Evolutionary conservation across 2,797 vertebrate genomes (phyloP), one percentile per base, ranked within the genome.

Genomic region (Epinephelus malabaricus): DNA sequence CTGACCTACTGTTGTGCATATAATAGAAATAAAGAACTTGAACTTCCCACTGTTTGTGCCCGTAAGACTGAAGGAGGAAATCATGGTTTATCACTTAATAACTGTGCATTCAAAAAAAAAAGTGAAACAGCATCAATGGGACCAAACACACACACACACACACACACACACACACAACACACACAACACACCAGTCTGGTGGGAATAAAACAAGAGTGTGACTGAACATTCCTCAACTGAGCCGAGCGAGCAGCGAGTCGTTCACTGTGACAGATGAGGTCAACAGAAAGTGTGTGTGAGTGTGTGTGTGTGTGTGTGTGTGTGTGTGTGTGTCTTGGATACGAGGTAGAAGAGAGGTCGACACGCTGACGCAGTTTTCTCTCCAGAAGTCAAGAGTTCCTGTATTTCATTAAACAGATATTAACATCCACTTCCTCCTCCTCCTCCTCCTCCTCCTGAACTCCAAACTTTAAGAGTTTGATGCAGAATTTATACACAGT

Each of bases 341-440:
- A 34, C 34, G 69, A 51, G 69, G 69, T 3, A 43, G 25, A 50
- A 21, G 58, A 78, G 23, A 73, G 40, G 50, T n/a, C 17, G 5
- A 61, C 71, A 38, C 66, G 8, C 50, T 67, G 76, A 77, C 50
- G 61, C 51, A 62, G 38, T 75, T 80, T 69, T 19, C 50, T 23
- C n/a, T 25, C 50, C 65, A 69, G 21, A 75, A 65, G 78, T 85
- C 69, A 75, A 69, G 17, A 75, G 73, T 77, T 87, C 79, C 64
- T 69, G 69, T 51, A 10, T 78, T 81, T 86, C 54, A 85, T 81
- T 72, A 82, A 81, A 79, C 73, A 76, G 56, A 79, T 82, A 79
- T 84, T 86, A 86, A 75, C 65, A 61, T 66, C 30, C 0, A 30
- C 77, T 79, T 79, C 74, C 69, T 25, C 77, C 76, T 79, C 71